A percentile compares a stretch with the other conserved stretches of the same genome.
Conservation (phyloP, 1,140 invertebrate species). For the Holcopasites calliopsidis region DNA sequence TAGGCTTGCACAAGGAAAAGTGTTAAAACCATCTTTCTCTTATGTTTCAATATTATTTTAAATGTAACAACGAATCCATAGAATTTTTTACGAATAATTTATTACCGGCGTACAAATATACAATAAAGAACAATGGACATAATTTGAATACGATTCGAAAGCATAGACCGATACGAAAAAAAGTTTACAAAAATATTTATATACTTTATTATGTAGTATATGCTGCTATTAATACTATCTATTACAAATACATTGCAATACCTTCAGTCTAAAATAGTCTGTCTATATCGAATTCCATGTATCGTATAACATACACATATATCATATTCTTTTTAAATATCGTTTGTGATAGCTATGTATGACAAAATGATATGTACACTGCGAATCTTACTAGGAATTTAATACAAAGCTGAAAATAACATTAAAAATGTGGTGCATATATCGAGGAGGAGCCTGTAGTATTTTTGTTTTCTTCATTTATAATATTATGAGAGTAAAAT, state of each 20-base stretch:
- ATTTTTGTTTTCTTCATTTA: background rate
- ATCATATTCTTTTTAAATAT: slow-evolving; percentile 7
- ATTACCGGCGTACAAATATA: slow-evolving; percentile 41
- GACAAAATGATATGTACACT: background rate
- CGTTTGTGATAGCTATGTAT: background rate
- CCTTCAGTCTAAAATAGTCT: slow-evolving; percentile 40
- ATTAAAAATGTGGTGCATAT: slow-evolving; percentile 19
- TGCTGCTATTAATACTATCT: slow-evolving; percentile 39
- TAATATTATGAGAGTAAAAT: slow-evolving; percentile 2
- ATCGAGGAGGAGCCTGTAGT: slow-evolving; percentile 3
- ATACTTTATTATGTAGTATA: slow-evolving; percentile 30
- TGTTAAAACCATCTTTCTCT: no score
- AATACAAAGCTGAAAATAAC: slow-evolving; percentile 6
- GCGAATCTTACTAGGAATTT: slow-evolving; percentile 10
- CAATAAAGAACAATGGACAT: slow-evolving; percentile 16
- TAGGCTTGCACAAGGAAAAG: no score
- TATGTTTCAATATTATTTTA: no score
- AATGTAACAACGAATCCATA: background rate
- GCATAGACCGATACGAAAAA: slow-evolving; percentile 26
- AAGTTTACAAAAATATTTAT: slow-evolving; percentile 49
- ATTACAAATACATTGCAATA: slow-evolving; percentile 31
- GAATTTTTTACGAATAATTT: slow-evolving; percentile 21
- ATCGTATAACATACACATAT: background rate
- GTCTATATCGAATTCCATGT: background rate
- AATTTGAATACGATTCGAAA: slow-evolving; percentile 15